Base-by-base conservation (phyloP, 2,888 invertebrate genomes). In the Scotopteryx bipunctaria region DNA sequence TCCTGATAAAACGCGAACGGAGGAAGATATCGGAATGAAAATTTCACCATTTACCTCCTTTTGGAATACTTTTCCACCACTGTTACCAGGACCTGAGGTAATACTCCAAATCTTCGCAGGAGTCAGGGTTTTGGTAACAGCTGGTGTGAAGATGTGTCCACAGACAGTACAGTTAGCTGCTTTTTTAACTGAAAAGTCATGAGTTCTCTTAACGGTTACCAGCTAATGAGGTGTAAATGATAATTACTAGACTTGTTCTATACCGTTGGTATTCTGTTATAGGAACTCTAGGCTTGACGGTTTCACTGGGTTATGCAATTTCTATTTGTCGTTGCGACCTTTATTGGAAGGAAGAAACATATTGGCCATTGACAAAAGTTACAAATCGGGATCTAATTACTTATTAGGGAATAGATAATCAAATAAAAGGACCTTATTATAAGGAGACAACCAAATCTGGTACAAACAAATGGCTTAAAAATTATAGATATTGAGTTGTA, bases 111-210 rank as follows among this genome's bases (percentile, higher is more conserved):
- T 59, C 49, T 73, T 71, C 74, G 74, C 74, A 57, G 70, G 69
- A 79, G 69, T 70, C 43, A 61, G 59, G 44, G 56, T 71, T 83
- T 78, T 72, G 54, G 59, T 59, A 67, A 73, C 87, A 86, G 79
- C 57, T 84, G 86, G 55, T 61, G 62, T 52, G 61, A 64, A 69
- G 73, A 71, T 69, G 67, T 53, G 56, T 55, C 60, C 37, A 15
- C 41, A 53, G 56, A 61, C 54, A 14, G 35, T 33, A 52, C 58
- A 38, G 59, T 62, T 58, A 56, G 33, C 13, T 9, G 31, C 11
- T 59, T 61, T 64, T 64, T 62, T 43, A 49, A 44, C 54, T 64
- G 59, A 62, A 64, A 61, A 60, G 55, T 55, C 46, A 51, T 60
- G 17, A 43, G 59, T 53, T 58, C 58, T 58, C 55, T 37, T 63